Evolutionary conservation across 2,888 invertebrate species (phyloP).

Genomic region (Phlogophora meticulosa): DNA sequence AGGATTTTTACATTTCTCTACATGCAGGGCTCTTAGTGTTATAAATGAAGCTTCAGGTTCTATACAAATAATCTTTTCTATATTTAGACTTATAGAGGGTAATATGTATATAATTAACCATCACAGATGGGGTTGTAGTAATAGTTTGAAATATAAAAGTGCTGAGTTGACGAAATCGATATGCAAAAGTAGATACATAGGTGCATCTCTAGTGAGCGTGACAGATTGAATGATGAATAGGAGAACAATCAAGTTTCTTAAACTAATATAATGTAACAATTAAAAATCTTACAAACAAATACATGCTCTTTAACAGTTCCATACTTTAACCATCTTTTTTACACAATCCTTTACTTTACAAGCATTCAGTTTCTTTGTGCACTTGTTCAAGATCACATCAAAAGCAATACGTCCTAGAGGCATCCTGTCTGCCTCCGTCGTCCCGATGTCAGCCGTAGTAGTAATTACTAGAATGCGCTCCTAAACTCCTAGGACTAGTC

Average conservation of each 20-base stretch:
- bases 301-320: slow-evolving; percentile 49
- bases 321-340: slow-evolving; percentile 42
- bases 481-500: slow-evolving; percentile 86
- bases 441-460: slow-evolving; percentile 85
- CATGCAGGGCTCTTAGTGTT: slow-evolving; percentile 42
- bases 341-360: slow-evolving; percentile 62
- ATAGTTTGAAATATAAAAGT: slow-evolving; percentile 61
- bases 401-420: slow-evolving; percentile 81
- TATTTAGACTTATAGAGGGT: slow-evolving; percentile 51
- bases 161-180: slow-evolving; percentile 65
- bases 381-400: slow-evolving; percentile 63
- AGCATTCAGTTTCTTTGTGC: slow-evolving; percentile 50
- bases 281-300: slow-evolving; percentile 48
- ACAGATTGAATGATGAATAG: slow-evolving; percentile 59
- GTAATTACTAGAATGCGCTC: slow-evolving; percentile 83
- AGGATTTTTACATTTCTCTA: slow-evolving; percentile 64
- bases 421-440: slow-evolving; percentile 67
- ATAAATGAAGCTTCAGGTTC: slow-evolving; percentile 58
- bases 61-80: slow-evolving; percentile 60
- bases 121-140: slow-evolving; percentile 61
- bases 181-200: slow-evolving; percentile 66
- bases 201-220: slow-evolving; percentile 65
- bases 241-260: slow-evolving; percentile 55
- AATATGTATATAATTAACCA: slow-evolving; percentile 45
- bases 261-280: slow-evolving; percentile 59